Percentiles rank a stretch among this genome's conserved stretches.
Conservation (phyloP, 2,797 vertebrate species). For the Thunnus albacares region DNA sequence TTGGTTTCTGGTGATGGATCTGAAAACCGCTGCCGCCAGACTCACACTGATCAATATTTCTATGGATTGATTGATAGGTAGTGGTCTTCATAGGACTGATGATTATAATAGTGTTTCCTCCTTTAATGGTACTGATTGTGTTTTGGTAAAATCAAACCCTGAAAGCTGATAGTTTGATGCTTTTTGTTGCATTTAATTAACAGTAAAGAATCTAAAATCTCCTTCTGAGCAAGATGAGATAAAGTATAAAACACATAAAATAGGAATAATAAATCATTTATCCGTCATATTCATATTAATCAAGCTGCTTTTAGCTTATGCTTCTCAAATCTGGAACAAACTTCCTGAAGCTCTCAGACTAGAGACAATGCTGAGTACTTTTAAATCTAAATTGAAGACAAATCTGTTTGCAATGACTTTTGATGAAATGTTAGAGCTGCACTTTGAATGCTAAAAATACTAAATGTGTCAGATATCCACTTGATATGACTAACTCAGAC, state of each 20-base stretch:
- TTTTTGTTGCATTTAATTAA: neutral
- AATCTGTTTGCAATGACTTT: neutral
- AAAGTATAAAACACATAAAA: neutral
- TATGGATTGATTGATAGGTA: neutral
- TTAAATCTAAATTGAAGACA: neutral
- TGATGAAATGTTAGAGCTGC: neutral
- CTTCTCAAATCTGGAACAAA: too few species aligned
- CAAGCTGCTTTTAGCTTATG: too few species aligned
- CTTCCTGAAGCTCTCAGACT: too few species aligned
- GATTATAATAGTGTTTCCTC: neutral
- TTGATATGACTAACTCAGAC: too few species aligned
- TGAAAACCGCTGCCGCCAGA: neutral
- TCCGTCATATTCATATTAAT: too few species aligned
- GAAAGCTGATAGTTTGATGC: neutral
- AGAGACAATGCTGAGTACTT: neutral
- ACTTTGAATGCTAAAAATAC: neutral
- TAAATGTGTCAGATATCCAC: too few species aligned
- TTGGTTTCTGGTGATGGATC: neutral
- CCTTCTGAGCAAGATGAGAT: too few species aligned
- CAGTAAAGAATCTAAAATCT: neutral
- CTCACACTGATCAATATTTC: neutral
- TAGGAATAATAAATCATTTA: too few species aligned
- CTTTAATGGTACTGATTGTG: neutral
- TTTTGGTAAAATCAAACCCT: neutral
- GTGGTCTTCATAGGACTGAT: neutral